Base-by-base conservation (phyloP, 2,113 vertebrate species). In the Thunnus thynnus region DNA sequence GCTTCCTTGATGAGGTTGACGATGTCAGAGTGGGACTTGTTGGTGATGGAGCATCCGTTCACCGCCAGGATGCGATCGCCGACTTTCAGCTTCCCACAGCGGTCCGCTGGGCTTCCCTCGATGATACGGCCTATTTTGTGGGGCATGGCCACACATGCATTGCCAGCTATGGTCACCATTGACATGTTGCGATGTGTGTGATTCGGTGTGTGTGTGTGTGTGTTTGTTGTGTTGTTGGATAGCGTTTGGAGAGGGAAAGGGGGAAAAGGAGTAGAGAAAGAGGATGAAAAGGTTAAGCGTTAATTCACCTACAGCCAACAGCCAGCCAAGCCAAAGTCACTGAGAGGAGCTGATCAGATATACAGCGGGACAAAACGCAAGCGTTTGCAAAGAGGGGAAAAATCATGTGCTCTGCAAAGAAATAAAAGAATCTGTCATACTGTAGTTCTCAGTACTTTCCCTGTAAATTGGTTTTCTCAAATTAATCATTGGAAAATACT, bases 81-180 rank as follows among this genome's bases (percentile, higher is more conserved):
- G 18, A 99, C 99, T 94, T 99, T 99, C 95, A 99, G 97, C 95
- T 98, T 98, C 89, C 98, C 97, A 9, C 98, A 99, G 90, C 98
- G 99, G 95, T 99, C 99, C 7, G 99, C 99, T 17, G 99, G 98
- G 90, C 99, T 99, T 89, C 98, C 98, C 94, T 99, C 98, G 86
- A 99, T 99, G 95, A 99, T 99, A 93, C 98, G 97, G 92, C 99
- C 99, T 99, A 99, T 99, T 99, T 99, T 99, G 97, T 99, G 98
- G 96, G 98, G 98, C 98, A 99, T 99, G 96, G 98, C 98, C 96
- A 99, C 98, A 98, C 98, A 99, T 95, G 98, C 97, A 97, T 99
- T 99, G 95, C 98, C 97, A 94, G 97, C 98, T 99, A 97, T 96
- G 93, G 88, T 93, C 89, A 91, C 91, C 94, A 96, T 93, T 86